Conservation (phyloP, 2,888 invertebrate species). For the Stegophylla sp. region DNA sequence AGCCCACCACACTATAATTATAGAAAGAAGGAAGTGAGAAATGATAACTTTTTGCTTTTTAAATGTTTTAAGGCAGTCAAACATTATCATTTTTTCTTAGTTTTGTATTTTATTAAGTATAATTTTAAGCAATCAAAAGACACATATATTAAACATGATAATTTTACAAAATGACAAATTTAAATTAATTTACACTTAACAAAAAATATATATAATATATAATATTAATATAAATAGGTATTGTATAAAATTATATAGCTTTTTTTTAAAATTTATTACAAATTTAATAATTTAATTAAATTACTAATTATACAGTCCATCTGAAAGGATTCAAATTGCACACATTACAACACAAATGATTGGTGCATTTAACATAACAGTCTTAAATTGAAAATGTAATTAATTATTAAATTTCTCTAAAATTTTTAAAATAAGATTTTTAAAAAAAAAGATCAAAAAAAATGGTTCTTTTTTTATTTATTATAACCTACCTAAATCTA, state of each 20-base stretch:
- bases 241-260: background rate
- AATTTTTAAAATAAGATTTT: background rate
- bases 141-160: background rate
- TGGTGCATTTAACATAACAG: background rate
- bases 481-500: background rate
- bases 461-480: no score
- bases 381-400: background rate
- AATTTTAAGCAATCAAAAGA: background rate
- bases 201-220: no score
- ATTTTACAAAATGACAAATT: background rate
- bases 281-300: background rate
- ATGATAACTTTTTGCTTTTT: no score
- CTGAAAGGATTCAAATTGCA: background rate
- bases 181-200: no score
- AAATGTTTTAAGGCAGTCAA: no score
- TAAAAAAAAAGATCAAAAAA: background rate
- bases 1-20: no score
- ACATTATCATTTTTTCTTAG: no score
- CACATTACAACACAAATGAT: background rate
- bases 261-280: background rate
- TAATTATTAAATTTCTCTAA: background rate
- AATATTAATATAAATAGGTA: no score
- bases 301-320: constrained; percentile 16
- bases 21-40: no score
- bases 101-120: no score